These are phyloP conservation scores for Campylorhamphus procurvoides DNA, from an alignment of 2,113 vertebrate species.

Conservation along the genomic window DNA sequence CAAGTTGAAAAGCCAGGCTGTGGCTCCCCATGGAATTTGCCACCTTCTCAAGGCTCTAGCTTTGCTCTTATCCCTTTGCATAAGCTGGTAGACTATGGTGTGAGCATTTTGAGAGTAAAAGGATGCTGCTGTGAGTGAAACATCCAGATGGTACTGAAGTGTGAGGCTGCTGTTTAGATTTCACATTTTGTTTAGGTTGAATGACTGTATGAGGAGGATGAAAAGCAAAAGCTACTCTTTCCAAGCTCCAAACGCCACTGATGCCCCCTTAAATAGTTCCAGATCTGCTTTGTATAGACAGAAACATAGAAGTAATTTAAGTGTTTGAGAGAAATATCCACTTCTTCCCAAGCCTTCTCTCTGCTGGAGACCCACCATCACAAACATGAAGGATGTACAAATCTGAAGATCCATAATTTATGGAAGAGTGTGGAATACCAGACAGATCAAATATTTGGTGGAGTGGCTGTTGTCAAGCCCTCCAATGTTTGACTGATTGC, in stretches of 20 bases:
- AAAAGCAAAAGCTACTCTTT: conserved; percentile 60
- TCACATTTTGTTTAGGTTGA: conserved; percentile 48
- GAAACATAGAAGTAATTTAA: conserved; percentile 27
- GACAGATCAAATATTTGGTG: conserved; percentile 60
- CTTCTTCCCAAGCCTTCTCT: conserved; percentile 33
- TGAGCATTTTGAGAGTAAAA: neutral
- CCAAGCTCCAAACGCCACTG: neutral
- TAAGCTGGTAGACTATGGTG: neutral
- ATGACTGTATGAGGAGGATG: neutral
- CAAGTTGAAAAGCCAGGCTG: neutral
- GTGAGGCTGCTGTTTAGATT: conserved; percentile 9
- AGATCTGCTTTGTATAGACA: conserved; percentile 41
- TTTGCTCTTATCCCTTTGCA: neutral
- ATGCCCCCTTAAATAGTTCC: conserved; percentile 32
- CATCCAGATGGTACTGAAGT: neutral
- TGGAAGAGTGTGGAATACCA: conserved; percentile 50
- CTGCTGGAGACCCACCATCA: conserved; percentile 22
- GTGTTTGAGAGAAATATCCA: conserved; percentile 38
- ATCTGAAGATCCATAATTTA: conserved; percentile 69
- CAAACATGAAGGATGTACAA: conserved; percentile 66
- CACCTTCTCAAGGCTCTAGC: neutral
- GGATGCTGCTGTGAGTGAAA: neutral
- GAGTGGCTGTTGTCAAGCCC: conserved; percentile 55
- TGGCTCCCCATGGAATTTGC: neutral
- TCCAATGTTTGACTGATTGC: conserved; percentile 68